Percentiles rank a stretch among this genome's conserved stretches.
Conservation (phyloP, 2,113 vertebrate species). For the western clawed frog (Xenopus tropicalis) region UCB_Xtro_10.0 CM004443.2:117229001-117229500, state of each 20-base stretch:
- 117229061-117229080: no score
- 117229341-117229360: constrained; percentile 75
- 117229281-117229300: constrained; percentile 64
- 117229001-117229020: no score
- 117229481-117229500: no score
- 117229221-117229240: constrained; percentile 16
- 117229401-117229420: constrained; percentile 63
- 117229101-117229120: no score
- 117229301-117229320: constrained; percentile 64
- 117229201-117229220: constrained; percentile 48
- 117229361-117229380: constrained; percentile 57
- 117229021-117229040: no score
- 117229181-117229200: constrained; percentile 52
- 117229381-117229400: constrained; percentile 52
- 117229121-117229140: not conserved
- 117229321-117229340: constrained; percentile 60
- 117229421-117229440: constrained; percentile 58
- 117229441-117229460: constrained; percentile 47
- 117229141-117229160: not conserved
- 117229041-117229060: no score
- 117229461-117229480: no score
- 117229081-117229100: no score
- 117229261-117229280: constrained; percentile 64
- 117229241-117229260: constrained; percentile 55
- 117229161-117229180: constrained; percentile 59